Evolutionary conservation across 2,797 vertebrate genomes (phyloP).

Genomic region (Sebastes cheni): DNA sequence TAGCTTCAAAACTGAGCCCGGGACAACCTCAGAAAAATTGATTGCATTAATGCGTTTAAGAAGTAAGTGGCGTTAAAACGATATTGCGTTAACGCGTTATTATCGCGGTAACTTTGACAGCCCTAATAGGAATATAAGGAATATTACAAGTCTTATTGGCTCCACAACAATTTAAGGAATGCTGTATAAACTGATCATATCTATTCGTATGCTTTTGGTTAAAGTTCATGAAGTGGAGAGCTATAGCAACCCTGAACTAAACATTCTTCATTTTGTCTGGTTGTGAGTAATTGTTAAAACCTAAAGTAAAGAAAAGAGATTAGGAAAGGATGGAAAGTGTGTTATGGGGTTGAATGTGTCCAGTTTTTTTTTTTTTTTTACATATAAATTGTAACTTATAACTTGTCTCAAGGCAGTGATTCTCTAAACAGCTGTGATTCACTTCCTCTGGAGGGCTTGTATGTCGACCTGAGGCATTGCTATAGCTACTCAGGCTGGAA

Average conservation of each 20-base stretch:
- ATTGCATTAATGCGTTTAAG: too few relatives aligned
- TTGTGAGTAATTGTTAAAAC: neutral
- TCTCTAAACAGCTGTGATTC: conserved; percentile 4
- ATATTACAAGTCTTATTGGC: neutral
- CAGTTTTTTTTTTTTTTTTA: neutral
- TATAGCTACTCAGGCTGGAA: neutral
- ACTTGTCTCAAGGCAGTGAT: conserved; percentile 3
- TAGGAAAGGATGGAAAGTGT: neutral
- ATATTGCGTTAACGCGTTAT: too few relatives aligned
- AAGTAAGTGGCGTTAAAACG: too few relatives aligned
- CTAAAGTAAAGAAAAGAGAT: neutral
- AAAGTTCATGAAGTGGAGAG: neutral
- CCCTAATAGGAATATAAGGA: neutral
- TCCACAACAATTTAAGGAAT: neutral
- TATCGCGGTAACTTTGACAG: too few relatives aligned
- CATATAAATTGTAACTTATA: neutral
- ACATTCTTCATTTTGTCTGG: neutral
- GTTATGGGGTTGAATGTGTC: neutral
- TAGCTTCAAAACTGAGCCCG: too few relatives aligned
- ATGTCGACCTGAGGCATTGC: neutral
- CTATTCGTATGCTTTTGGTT: neutral
- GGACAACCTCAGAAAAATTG: fast-evolving
- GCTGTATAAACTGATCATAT: neutral
- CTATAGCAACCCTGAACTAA: neutral
- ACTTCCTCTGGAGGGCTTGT: neutral